Evolutionary conservation across 2,888 invertebrate species (phyloP).

Genomic region (Cerceris ruficornis): DNA sequence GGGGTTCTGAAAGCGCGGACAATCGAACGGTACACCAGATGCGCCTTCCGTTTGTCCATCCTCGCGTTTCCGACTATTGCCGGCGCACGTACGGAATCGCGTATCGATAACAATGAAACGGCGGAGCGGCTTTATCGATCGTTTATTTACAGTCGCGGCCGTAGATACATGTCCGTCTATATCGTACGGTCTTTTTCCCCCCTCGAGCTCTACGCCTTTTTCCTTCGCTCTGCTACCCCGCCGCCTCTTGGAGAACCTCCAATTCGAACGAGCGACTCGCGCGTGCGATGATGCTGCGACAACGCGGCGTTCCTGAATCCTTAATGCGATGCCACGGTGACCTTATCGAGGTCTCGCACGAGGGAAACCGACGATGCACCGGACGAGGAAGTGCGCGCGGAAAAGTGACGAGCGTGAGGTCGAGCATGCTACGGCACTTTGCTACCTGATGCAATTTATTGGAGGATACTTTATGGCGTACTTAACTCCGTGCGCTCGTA

Average conservation of each 20-base stretch:
- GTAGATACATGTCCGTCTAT: constrained; percentile 26
- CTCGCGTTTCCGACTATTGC: not conserved
- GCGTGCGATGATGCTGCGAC: constrained; percentile 34
- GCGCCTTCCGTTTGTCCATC: not conserved
- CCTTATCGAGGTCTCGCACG: constrained; percentile 48
- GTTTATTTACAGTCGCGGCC: constrained; percentile 29
- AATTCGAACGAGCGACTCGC: constrained; percentile 33
- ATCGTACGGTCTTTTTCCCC: constrained; percentile 8
- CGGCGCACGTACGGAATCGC: not conserved
- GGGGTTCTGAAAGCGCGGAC: not conserved
- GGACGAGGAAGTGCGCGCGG: constrained; percentile 40
- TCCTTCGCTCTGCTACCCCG: constrained; percentile 13
- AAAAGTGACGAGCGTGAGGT: constrained; percentile 21
- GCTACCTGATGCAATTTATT: not conserved
- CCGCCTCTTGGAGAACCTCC: constrained; percentile 45
- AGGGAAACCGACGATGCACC: constrained; percentile 28
- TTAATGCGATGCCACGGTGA: constrained; percentile 37
- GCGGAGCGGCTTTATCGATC: constrained; percentile 19
- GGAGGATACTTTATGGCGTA: not conserved
- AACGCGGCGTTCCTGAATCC: constrained; percentile 45
- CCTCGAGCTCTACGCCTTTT: constrained; percentile 13
- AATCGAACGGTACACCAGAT: not conserved
- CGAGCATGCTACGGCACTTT: constrained; percentile 16
- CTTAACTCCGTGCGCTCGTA: too few relatives aligned
- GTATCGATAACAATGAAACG: not conserved